Conservation (phyloP, 1,140 invertebrate species). For the Triops longicaudatus region DNA sequence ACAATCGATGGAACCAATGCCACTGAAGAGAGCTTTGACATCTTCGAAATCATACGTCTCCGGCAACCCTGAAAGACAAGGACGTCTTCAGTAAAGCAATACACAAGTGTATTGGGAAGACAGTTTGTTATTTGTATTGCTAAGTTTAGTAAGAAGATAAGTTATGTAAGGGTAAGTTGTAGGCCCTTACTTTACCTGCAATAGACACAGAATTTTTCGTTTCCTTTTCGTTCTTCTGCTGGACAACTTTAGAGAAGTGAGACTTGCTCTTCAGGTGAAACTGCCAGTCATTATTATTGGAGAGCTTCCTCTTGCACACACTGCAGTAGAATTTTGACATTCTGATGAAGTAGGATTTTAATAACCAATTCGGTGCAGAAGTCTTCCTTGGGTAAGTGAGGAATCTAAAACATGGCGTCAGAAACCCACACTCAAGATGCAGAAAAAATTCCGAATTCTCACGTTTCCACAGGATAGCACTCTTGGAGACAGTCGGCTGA, state of each 20-base stretch:
- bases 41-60: not conserved
- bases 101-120: not conserved
- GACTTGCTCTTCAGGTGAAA: not conserved
- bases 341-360: too few relatives aligned
- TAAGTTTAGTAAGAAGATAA: not conserved
- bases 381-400: too few relatives aligned
- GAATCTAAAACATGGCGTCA: too few relatives aligned
- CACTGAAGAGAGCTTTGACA: not conserved
- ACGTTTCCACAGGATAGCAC: too few relatives aligned
- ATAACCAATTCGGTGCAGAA: too few relatives aligned
- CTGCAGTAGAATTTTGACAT: not conserved
- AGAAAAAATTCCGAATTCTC: too few relatives aligned
- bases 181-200: not conserved
- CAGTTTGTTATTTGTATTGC: not conserved
- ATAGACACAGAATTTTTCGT: not conserved
- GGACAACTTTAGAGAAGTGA: not conserved
- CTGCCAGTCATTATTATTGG: conserved; percentile 2
- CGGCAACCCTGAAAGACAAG: not conserved
- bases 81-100: too few relatives aligned
- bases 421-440: too few relatives aligned
- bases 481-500: too few relatives aligned
- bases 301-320: not conserved
- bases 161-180: too few relatives aligned
- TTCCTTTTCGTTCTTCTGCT: not conserved
- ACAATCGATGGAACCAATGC: not conserved